phyloP scores from a whole-genome alignment of 2,888 invertebrate genomes.

The Saturnia pavonia region DNA sequence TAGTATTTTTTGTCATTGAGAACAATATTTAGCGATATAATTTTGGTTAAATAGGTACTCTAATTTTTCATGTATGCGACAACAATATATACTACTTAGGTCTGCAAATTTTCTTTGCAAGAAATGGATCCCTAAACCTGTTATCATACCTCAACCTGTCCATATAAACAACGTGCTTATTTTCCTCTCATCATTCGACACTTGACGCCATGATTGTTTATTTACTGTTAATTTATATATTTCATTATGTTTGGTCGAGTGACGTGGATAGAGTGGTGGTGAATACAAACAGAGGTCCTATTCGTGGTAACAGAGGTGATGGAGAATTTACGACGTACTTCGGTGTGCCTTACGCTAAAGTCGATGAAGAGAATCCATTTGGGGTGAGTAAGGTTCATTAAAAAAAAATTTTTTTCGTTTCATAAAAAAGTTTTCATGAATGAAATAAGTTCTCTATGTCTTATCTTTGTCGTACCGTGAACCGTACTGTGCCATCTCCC shows the following conservation, averaged over 20 bases:
- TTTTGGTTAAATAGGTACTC: too few species aligned
- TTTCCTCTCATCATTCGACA: neutral
- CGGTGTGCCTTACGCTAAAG: slow-evolving; percentile 61
- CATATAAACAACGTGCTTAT: neutral
- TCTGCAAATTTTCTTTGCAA: neutral
- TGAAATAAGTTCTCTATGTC: too few species aligned
- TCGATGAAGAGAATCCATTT: slow-evolving; percentile 56
- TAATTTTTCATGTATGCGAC: neutral
- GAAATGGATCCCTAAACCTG: slow-evolving; percentile 1
- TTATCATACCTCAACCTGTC: slow-evolving; percentile 9
- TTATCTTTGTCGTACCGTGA: too few species aligned
- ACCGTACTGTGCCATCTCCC: too few species aligned
- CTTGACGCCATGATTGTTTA: slow-evolving; percentile 9
- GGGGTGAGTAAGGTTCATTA: slow-evolving; percentile 47
- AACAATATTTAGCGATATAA: too few species aligned
- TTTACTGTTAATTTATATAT: slow-evolving; percentile 6
- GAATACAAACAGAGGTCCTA: slow-evolving; percentile 39
- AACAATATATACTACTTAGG: neutral
- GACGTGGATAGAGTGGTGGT: slow-evolving; percentile 30
- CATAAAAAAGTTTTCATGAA: too few species aligned
- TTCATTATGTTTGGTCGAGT: neutral
- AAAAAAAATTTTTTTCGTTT: too few species aligned
- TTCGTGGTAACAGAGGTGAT: slow-evolving; percentile 42
- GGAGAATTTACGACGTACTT: slow-evolving; percentile 55
- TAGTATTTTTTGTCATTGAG: neutral